Conservation (phyloP, 2,888 invertebrate genomes). For the Pristionchus fissidentatus region DNA sequence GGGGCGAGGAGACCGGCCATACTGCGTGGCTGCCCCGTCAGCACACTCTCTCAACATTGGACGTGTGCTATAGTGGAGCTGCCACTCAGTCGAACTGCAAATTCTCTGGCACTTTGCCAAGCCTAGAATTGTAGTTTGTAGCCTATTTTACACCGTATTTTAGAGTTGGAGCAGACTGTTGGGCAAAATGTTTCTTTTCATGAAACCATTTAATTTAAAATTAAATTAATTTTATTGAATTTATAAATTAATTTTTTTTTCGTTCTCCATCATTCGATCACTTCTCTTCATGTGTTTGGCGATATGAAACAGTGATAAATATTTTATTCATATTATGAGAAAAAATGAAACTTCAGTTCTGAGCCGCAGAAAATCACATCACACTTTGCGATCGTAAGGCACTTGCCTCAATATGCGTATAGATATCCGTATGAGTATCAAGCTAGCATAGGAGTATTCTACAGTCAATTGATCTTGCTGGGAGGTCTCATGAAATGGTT, state of each 20-base stretch:
- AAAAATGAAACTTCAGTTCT: too few relatives aligned
- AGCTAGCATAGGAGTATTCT: not conserved
- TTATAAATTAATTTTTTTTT: too few relatives aligned
- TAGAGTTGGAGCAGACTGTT: not conserved
- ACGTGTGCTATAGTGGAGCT: slow-evolving; percentile 43
- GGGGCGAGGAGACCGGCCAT: not conserved
- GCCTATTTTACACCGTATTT: not conserved
- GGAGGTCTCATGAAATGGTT: slow-evolving; percentile 39
- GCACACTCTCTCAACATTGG: too few relatives aligned
- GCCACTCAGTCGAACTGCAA: slow-evolving; percentile 61
- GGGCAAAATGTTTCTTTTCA: not conserved
- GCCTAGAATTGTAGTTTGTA: not conserved
- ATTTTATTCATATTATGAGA: not conserved
- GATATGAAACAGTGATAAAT: too few relatives aligned
- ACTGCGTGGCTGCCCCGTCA: not conserved
- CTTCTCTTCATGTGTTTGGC: too few relatives aligned
- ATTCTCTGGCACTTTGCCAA: not conserved
- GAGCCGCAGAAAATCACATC: not conserved
- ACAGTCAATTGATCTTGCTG: not conserved
- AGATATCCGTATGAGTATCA: not conserved
- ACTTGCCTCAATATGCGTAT: not conserved
- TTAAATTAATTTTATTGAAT: not conserved
- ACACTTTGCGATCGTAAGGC: slow-evolving; percentile 2
- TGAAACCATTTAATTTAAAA: not conserved
- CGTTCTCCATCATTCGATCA: too few relatives aligned